Conservation (phyloP, 2,888 invertebrate species). For the Agrotis puta region DNA sequence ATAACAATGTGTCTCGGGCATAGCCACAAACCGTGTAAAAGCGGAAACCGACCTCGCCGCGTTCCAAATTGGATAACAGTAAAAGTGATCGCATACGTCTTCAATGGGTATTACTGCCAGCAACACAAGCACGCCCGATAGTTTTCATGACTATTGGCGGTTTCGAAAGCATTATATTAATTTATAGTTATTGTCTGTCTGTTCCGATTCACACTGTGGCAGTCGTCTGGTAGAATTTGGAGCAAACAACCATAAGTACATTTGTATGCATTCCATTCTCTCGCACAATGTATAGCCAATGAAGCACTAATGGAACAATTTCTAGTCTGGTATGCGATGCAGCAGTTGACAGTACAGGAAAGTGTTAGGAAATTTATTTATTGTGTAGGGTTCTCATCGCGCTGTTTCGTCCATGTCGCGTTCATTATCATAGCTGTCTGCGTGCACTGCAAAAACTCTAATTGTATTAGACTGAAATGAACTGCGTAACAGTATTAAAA, state of each 20-base stretch:
- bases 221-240: conserved; percentile 47
- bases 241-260: conserved; percentile 48
- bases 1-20: conserved; percentile 83
- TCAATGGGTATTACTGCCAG: conserved; percentile 82
- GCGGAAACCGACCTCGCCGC: conserved; percentile 87
- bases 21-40: conserved; percentile 89
- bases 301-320: conserved; percentile 46
- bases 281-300: conserved; percentile 49
- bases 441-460: conserved; percentile 71
- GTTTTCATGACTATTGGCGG: conserved; percentile 83
- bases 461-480: conserved; percentile 76
- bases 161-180: conserved; percentile 77
- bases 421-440: conserved; percentile 68
- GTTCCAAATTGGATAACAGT: conserved; percentile 90
- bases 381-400: conserved; percentile 61
- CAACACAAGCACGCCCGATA: conserved; percentile 70
- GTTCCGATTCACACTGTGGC: conserved; percentile 63
- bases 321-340: conserved; percentile 50
- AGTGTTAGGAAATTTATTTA: conserved; percentile 61
- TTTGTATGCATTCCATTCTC: conserved; percentile 48
- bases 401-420: conserved; percentile 38
- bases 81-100: conserved; percentile 90
- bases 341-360: conserved; percentile 45
- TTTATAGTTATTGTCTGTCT: conserved; percentile 74
- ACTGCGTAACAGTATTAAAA: conserved; percentile 79